Evolutionary conservation across 1,140 invertebrate species (phyloP).

Genomic region (Bacillus rossius): DNA sequence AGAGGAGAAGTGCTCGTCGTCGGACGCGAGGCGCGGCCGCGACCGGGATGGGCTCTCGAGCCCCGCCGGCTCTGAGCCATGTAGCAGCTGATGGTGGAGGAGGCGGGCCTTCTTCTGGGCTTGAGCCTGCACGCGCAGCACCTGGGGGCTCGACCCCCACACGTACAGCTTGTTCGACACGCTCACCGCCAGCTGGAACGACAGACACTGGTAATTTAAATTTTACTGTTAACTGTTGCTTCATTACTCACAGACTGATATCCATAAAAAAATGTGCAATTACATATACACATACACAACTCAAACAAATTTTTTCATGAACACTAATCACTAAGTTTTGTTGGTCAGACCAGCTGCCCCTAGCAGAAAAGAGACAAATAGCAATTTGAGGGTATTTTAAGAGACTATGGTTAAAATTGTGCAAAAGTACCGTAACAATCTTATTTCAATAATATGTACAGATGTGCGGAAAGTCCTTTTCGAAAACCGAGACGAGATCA

Average conservation of each 20-base stretch:
- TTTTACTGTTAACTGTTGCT: too few species aligned
- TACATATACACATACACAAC: not conserved
- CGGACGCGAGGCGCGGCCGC: not conserved
- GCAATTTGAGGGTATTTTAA: too few species aligned
- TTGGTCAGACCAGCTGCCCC: too few species aligned
- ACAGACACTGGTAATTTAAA: slow-evolving; percentile 4
- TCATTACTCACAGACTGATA: too few species aligned
- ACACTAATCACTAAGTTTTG: too few species aligned
- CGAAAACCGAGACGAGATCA: too few species aligned
- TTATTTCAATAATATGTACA: too few species aligned
- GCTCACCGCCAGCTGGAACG: slow-evolving; percentile 60
- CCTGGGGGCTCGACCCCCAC: slow-evolving; percentile 76
- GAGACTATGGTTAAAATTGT: too few species aligned
- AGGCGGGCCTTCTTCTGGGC: slow-evolving; percentile 51
- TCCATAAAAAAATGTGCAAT: too few species aligned
- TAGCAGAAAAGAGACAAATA: too few species aligned
- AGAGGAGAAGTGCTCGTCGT: not conserved
- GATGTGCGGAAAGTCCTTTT: too few species aligned
- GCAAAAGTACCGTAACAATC: too few species aligned
- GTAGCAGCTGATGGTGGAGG: slow-evolving; percentile 39
- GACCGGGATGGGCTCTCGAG: not conserved
- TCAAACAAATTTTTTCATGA: not conserved
- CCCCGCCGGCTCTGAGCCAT: not conserved
- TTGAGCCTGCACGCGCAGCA: slow-evolving; percentile 61
- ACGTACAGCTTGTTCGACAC: slow-evolving; percentile 59